Evolutionary conservation across 2,888 invertebrate genomes (phyloP), one percentile per base, ranked within the genome.

Genomic region (Epirrita christyi): DNA sequence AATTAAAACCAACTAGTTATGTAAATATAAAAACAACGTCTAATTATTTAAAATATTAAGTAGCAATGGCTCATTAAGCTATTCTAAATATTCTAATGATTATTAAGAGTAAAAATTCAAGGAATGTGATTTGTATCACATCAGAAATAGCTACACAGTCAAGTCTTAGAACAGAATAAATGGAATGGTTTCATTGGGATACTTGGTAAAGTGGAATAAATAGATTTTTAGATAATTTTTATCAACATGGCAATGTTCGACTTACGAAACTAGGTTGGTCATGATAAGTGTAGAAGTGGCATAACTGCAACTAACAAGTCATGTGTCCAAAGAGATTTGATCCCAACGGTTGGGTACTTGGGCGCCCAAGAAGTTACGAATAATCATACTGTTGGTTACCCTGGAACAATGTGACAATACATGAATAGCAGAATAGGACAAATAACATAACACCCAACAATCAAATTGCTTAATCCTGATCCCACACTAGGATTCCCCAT

Each of bases 91-190:
- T 41, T 27, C 7, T 14, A n/a, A n/a, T n/a, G n/a, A n/a, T n/a
- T n/a, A n/a, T n/a, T n/a, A 51, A 57, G 36, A 53, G 44, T 59
- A 55, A 55, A 56, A 47, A 28, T 40, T 57, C 59, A 54, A 64
- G 64, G 66, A 67, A 67, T 67, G 64, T 49, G 66, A 66, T 53
- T 38, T 0, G n/a, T 59, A 66, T 66, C 63, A 61, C 66, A 63
- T 58, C 21, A 49, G 40, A 58, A 61, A 42, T 49, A 59, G 45
- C 44, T 27, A 37, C 34, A 53, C 27, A 61, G 43, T 59, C 55
- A 47, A 50, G 51, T 45, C 46, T 50, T 47, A 55, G n/a, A 49
- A 48, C 43, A 59, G 48, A 41, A 50, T 42, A 59, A 54, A 63
- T 63, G 64, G 67, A 67, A 63, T 67, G 63, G 63, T 57, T 42